Conservation (phyloP, 2,888 invertebrate species). For the Tetragonisca angustula region DNA sequence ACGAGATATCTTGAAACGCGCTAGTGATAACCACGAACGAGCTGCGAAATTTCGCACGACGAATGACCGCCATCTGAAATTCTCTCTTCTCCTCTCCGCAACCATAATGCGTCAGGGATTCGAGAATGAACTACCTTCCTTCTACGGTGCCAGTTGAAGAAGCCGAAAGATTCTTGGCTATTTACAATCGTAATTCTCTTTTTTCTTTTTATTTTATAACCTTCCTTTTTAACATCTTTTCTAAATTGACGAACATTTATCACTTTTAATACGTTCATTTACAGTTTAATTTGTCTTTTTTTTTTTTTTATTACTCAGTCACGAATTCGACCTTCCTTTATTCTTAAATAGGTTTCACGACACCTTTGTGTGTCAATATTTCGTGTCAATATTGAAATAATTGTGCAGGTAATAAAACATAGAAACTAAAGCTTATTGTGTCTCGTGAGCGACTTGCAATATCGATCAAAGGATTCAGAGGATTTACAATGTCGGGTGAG, state of each 20-base stretch:
- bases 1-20: conserved; percentile 26
- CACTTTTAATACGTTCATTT: not conserved
- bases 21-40: conserved; percentile 45
- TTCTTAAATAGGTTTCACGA: no score
- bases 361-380: no score
- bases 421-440: no score
- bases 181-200: not conserved
- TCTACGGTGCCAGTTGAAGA: not conserved
- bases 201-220: not conserved
- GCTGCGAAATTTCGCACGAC: conserved; percentile 40
- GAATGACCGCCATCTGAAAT: conserved; percentile 5
- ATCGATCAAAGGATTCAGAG: no score
- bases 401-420: no score
- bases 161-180: not conserved
- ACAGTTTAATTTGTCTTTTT: not conserved
- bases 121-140: conserved; percentile 16
- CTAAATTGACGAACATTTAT: not conserved
- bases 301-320: not conserved
- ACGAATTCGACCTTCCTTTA: no score
- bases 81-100: not conserved
- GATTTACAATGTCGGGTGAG: no score
- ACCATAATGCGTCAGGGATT: conserved; percentile 8
- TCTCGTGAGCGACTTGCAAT: no score
- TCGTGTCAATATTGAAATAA: no score
- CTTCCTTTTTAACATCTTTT: not conserved